Evolutionary conservation across 2,797 vertebrate species (phyloP), one percentile per base, ranked within the genome.

Genomic region (Xenops minutus): DNA sequence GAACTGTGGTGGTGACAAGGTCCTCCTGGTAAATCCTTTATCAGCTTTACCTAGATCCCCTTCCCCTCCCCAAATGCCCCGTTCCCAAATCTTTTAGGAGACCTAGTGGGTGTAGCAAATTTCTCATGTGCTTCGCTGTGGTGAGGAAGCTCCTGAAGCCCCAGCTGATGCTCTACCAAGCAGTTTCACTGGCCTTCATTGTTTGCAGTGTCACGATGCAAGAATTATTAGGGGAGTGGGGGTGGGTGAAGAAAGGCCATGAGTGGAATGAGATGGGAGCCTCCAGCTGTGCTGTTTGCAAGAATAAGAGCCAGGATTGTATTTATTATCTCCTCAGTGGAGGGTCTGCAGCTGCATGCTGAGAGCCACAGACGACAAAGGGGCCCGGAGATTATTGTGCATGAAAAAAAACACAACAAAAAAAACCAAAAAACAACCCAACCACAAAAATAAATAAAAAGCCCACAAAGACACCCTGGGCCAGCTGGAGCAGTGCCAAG

Each of bases 241-340:
- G 18, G 23, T 14, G 9, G 7, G 23, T 1, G 15, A 76, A 87
- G 75, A 94, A 92, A 79, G 56, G 48, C 89, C 7, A 17, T 46
- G 75, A 88, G 58, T n/a, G 37, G 75, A 91, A 49, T 1, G 32
- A 89, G 87, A 61, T 32, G 2, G 92, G 91, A 89, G 61, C 69
- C 69, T 92, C 94, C 96, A 96, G 91, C 95, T 96, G 93, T 94
- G 95, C 87, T 83, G 81, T 83, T 96, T 89, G 91, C 78, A 83
- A 66, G 49, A 97, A 85, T 88, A 91, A 91, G 6, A 7, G 74
- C 61, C 91, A 87, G 91, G 95, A 83, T 68, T 94, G 87, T 94
- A 77, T 89, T 89, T 94, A 92, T 96, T 93, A 91, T 92, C 94
- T 96, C 91, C 89, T 95, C 6, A 14, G 87, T 74, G 89, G 95